Evolutionary conservation across 2,888 invertebrate genomes (phyloP).

Genomic region (Carcina quercana): DNA sequence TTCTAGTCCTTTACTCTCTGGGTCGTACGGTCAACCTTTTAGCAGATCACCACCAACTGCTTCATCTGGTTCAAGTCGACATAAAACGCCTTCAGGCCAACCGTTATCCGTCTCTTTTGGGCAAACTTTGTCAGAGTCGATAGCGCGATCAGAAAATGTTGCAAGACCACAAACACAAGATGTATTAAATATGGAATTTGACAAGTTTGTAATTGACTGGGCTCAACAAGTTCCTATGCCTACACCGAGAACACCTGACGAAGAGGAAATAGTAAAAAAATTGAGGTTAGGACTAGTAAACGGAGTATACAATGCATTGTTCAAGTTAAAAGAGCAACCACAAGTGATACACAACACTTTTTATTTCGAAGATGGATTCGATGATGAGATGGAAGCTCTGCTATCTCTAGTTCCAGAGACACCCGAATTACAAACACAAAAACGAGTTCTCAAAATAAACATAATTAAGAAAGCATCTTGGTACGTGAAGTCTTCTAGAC

Average conservation of each 20-base stretch:
- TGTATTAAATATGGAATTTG: constrained; percentile 31
- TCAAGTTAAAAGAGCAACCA: constrained; percentile 39
- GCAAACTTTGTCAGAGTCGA: neutral
- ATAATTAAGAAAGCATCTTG: constrained; percentile 33
- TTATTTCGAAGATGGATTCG: constrained; percentile 42
- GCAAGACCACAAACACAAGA: constrained; percentile 11
- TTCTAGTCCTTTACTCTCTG: too few species aligned
- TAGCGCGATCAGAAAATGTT: too few species aligned
- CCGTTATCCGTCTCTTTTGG: neutral
- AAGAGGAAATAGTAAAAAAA: constrained; percentile 25
- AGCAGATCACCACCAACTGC: too few species aligned
- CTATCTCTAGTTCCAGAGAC: constrained; percentile 37
- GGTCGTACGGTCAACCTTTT: too few species aligned
- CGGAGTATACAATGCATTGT: constrained; percentile 39
- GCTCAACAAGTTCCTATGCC: constrained; percentile 35
- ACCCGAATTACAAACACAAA: constrained; percentile 27
- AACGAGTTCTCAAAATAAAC: constrained; percentile 32
- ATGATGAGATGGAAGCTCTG: constrained; percentile 46
- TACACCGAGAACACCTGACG: constrained; percentile 16
- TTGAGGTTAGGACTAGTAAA: constrained; percentile 36
- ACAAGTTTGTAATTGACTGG: constrained; percentile 37
- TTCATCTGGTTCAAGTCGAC: neutral
- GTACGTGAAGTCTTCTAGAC: constrained; percentile 33
- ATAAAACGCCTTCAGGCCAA: neutral
- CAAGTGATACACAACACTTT: constrained; percentile 30